phyloP scores from a whole-genome alignment of 2,888 invertebrate genomes.

The Aromia moschata region DNA sequence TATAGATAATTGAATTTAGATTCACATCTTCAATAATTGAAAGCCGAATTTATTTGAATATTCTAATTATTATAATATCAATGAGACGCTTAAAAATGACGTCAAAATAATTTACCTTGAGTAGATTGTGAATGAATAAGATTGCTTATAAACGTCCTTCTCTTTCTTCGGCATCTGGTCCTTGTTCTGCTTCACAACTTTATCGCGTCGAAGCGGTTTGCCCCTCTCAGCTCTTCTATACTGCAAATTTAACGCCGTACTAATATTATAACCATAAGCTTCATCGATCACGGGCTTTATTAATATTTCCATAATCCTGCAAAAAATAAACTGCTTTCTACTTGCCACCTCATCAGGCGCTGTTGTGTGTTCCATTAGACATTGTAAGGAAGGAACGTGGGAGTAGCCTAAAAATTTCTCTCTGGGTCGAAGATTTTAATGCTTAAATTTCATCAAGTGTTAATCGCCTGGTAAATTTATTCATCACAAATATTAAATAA shows the following conservation, averaged over 20 bases:
- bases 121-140: slow-evolving; percentile 21
- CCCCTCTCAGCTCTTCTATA: slow-evolving; percentile 39
- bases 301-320: slow-evolving; percentile 39
- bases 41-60: no score
- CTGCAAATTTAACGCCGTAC: slow-evolving; percentile 37
- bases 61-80: no score
- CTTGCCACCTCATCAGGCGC: neutral
- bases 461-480: no score
- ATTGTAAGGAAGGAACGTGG: no score
- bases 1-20: no score
- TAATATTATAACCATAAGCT: slow-evolving; percentile 35
- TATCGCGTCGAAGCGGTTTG: slow-evolving; percentile 27
- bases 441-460: no score
- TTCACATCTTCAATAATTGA: no score
- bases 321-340: slow-evolving; percentile 17
- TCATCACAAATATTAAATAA: no score
- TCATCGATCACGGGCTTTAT: slow-evolving; percentile 35
- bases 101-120: slow-evolving; percentile 26
- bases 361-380: neutral
- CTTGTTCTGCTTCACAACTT: slow-evolving; percentile 15
- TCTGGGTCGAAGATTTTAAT: no score
- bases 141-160: slow-evolving; percentile 23
- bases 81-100: no score
- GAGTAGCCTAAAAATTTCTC: no score
- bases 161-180: slow-evolving; percentile 12